These are phyloP conservation scores for Cervus canadensis DNA, from an alignment of 2,113 vertebrate species.

Conservation along the genomic window DNA sequence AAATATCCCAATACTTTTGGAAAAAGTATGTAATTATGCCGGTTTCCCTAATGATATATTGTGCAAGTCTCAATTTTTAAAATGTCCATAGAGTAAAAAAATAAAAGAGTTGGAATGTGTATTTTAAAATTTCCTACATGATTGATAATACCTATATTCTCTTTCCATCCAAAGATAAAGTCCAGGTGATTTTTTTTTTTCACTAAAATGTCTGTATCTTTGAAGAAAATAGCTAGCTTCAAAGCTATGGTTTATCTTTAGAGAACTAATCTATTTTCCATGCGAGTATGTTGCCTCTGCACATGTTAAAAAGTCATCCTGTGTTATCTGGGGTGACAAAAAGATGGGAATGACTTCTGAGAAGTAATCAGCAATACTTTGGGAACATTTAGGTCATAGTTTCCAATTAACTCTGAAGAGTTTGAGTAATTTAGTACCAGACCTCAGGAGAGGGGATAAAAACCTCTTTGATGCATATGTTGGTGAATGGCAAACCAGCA, in stretches of 20 bases:
- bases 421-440: conserved; percentile 65
- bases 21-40: neutral
- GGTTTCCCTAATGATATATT: neutral
- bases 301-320: conserved; percentile 42
- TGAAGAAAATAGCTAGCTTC: conserved; percentile 20
- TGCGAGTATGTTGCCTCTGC: conserved; percentile 12
- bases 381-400: conserved; percentile 68
- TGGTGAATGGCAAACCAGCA: conserved; percentile 44
- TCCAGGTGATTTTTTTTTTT: conserved; percentile 23
- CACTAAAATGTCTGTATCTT: neutral
- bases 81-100: neutral
- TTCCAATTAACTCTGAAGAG: conserved; percentile 71
- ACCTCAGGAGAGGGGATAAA: conserved; percentile 56
- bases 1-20: neutral
- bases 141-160: neutral
- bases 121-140: neutral
- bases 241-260: conserved; percentile 27
- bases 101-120: neutral
- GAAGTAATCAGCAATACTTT: conserved; percentile 70
- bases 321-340: conserved; percentile 47
- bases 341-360: conserved; percentile 62
- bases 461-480: conserved; percentile 46
- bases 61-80: conserved; percentile 34
- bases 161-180: conserved; percentile 28
- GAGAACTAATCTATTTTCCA: conserved; percentile 1